These are phyloP conservation scores for Chinchilla lanigera DNA, from an alignment of 2,113 vertebrate genomes.

Conservation along the genomic window DNA sequence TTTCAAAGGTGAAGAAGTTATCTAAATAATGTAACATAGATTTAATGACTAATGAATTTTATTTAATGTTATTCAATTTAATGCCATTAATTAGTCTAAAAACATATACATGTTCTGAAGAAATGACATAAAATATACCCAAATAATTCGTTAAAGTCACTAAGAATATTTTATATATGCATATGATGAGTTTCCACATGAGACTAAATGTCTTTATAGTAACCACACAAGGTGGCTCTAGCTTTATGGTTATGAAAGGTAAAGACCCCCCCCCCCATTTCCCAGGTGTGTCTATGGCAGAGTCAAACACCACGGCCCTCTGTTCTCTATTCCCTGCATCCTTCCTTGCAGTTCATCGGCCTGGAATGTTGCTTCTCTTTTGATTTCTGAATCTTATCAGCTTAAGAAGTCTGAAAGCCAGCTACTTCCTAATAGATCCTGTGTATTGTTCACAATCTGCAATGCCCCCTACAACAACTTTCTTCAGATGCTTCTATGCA, in stretches of 20 bases:
- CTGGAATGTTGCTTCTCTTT: neutral
- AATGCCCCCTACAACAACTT: neutral
- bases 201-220: neutral
- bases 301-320: neutral
- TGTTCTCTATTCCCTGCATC: neutral
- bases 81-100: slow-evolving; percentile 26
- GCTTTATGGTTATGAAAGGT: neutral
- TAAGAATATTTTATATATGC: neutral
- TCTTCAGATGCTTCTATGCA: neutral
- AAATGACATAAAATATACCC: slow-evolving; percentile 51
- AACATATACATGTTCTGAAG: slow-evolving; percentile 32
- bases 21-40: neutral
- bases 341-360: neutral
- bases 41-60: slow-evolving; percentile 4
- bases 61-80: slow-evolving; percentile 19
- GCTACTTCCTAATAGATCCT: neutral
- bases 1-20: neutral
- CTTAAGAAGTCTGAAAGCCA: neutral
- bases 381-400: neutral
- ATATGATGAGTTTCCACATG: neutral
- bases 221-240: neutral
- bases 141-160: neutral
- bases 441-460: neutral
- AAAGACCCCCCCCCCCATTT: neutral
- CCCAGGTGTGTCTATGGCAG: no score